Conservation (phyloP, 2,113 vertebrate genomes). For the Blennius ocellaris region DNA sequence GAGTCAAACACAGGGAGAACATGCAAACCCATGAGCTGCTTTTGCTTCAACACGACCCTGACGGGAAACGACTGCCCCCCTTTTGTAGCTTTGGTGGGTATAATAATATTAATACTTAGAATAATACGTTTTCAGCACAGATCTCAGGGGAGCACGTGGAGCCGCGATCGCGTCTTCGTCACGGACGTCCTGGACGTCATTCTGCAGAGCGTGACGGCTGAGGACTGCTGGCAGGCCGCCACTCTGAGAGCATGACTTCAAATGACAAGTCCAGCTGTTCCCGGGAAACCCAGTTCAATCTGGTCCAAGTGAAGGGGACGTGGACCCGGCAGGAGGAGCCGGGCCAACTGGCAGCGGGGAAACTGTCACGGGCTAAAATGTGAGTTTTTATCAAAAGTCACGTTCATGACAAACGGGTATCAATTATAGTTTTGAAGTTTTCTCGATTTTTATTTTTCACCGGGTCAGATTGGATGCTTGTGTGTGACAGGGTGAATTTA, state of each 20-base stretch:
- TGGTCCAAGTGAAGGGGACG: conserved; percentile 54
- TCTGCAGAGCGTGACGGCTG: neutral
- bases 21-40: no score
- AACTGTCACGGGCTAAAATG: conserved; percentile 65
- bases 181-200: neutral
- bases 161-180: neutral
- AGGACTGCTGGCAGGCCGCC: neutral
- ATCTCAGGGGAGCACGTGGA: neutral
- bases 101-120: no score
- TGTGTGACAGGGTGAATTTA: no score
- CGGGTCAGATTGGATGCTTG: no score
- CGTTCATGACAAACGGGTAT: no score
- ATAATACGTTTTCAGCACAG: no score
- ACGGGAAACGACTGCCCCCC: no score
- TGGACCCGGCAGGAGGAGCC: conserved; percentile 44
- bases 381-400: conserved; percentile 27
- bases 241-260: conserved; percentile 19
- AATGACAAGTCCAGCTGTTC: conserved; percentile 15
- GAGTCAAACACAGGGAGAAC: no score
- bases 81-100: no score
- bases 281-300: conserved; percentile 38
- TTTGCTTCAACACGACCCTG: no score
- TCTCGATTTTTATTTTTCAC: no score
- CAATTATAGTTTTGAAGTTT: no score
- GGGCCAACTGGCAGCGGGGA: conserved; percentile 13